Base-by-base conservation (phyloP, 1,140 invertebrate genomes). In the Lamellibrachia luymesi region DNA sequence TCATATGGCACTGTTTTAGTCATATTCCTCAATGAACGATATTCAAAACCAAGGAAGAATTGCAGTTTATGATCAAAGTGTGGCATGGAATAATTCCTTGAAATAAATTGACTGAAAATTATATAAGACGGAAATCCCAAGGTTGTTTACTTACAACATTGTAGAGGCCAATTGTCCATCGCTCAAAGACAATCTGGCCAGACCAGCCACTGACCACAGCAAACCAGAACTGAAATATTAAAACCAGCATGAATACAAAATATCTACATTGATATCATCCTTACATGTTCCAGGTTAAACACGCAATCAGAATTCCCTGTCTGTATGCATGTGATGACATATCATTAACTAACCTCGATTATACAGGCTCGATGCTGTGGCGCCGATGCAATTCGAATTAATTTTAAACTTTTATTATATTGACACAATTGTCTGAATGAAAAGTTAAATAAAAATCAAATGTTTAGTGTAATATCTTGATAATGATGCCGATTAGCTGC, bases 131-230 rank as follows among this genome's bases (percentile, higher is more conserved):
- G 13, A 80, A 8, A 56, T 56, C 52, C 17, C 17, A 6, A 17
- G 6, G 17, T 17, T 56, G 13, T 51, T 4, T 92, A 97, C 97
- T 96, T 96, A 98, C 97, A 92, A 99, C 98, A 97, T 99, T 99
- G 96, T 99, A 99, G 93, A 99, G 97, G 95, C 98, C 98, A 95
- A 99, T 99, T 91, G 98, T 98, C 99, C 99, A 99, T 95, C 99
- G 97, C 96, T 99, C 99, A 96, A 99, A 99, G 50, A 99, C 97
- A 95, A 99, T 99, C 96, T 99, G 99, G 51, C 99, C 99, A 90
- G 98, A 99, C 98, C 99, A 99, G 93, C 98, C 99, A 93, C 98
- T 99, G 96, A 99, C 98, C 95, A 99, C 98, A 22, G 99, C 99
- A 97, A 99, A 99, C 99, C 99, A 99, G 90, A 99, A 97, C 97